Evolutionary conservation across 2,113 vertebrate species (phyloP), one percentile per base, ranked within the genome.

Genomic region (Pseudolaguvia tuberculata): DNA sequence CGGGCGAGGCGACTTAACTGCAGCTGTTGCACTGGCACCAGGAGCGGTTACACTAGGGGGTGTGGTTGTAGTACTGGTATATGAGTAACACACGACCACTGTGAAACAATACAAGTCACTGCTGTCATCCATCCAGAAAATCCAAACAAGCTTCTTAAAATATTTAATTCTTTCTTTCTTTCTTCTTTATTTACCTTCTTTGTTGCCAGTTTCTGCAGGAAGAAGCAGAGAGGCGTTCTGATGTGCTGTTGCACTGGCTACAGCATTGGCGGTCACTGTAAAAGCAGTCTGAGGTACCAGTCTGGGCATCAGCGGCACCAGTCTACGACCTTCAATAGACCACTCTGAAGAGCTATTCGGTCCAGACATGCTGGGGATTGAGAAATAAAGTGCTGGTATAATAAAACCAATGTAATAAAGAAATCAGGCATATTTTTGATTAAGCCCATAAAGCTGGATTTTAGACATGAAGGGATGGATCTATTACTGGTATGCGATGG

Each of bases 11-110:
- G 96, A 97, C 84, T 97, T 98, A 79, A 94, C 91, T 6, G 93
- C 85, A 2, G 93, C 91, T 81, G 94, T 90, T 14, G 92, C 85
- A 75, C 91, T 90, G 75, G 92, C 91, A 72, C 94, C 92, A 75
- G 93, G 90, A 21, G 95, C 90, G 1, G 94, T 91, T 58, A 92
- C 92, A 53, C 92, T 94, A 84, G 93, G 93, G 85, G 95, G 91
- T 56, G 95, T 97, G 86, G 93, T 93, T 79, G 94, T 97, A 73
- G 95, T 98, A 89, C 94, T 97, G 59, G 96, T 98, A 91, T 96
- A 98, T 68, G 96, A 98, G 89, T 97, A 99, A 89, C 95, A 98
- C 80, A 98, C 94, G 65, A 98, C 94, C 85, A 98, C 95, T 97
- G 89, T 83, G 72, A 77, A 88, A 86, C 59, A 72, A 2, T n/a